Evolutionary conservation across 2,888 invertebrate genomes (phyloP), one percentile per base, ranked within the genome.

Genomic region (Tachystola acroxantha): DNA sequence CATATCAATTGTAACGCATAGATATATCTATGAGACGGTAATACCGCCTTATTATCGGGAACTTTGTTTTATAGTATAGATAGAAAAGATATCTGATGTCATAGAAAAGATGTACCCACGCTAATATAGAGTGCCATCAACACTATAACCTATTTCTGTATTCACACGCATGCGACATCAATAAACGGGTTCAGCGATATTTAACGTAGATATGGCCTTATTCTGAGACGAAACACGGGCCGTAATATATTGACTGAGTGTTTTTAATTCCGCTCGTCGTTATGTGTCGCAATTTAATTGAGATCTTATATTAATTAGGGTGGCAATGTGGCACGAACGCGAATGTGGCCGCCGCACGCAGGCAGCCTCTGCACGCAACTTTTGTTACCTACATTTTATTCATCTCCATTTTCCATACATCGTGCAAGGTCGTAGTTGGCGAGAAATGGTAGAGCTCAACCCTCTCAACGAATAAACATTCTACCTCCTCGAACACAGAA

Each of bases 241-340:
- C 22, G 14, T 58, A 57, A 64, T 71, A 66, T 68, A 69, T 74
- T 66, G 66, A 67, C 64, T 58, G 64, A 57, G 70, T 61, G 71
- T 68, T 66, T 77, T 81, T 80, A 81, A 80, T 75, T 71, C 70
- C 64, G 57, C 68, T 68, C 64, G 73, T 78, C 76, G 71, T 78
- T 81, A 79, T 80, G 75, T 82, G 84, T 85, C 79, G 79, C 80
- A 69, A 73, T 85, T 87, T 87, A 87, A 88, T 88, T 87, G 87
- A 88, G 87, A 87, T 85, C 84, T 84, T 85, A 85, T 86, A 87
- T 87, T 88, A 86, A 86, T 87, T 86, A 85, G 85, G 71, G 76
- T 72, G 76, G 63, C 70, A 64, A 78, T 74, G 80, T 78, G 82
- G 66, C 68, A 64, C 59, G 64, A 62, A 62, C 58, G 67, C 67